Percentiles rank a stretch among this genome's conserved stretches.
These are phyloP conservation scores for Columbina picui DNA, from an alignment of 2,113 vertebrate genomes.

Conservation along the genomic window DNA sequence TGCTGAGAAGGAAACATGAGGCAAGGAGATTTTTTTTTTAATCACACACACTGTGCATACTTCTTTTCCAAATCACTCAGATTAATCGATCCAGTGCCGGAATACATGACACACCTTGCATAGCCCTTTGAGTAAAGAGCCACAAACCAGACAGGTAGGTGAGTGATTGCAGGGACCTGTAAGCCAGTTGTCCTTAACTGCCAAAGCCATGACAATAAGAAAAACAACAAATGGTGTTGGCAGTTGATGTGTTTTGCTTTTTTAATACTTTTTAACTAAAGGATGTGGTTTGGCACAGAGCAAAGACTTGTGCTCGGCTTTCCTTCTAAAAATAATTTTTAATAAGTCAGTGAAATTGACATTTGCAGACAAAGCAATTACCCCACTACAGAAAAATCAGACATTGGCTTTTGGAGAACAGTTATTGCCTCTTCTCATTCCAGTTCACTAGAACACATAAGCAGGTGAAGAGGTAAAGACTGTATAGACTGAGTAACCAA, in stretches of 20 bases:
- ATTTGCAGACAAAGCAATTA: background rate
- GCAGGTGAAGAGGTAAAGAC: background rate
- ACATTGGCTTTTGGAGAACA: background rate
- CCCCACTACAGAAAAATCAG: background rate
- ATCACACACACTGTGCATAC: background rate
- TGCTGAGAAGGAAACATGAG: background rate
- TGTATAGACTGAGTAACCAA: background rate
- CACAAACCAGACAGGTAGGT: background rate
- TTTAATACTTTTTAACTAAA: background rate
- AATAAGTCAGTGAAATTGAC: background rate
- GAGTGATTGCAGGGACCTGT: background rate
- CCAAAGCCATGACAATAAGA: background rate
- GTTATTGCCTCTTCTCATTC: background rate
- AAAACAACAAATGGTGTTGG: background rate
- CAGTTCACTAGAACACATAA: background rate
- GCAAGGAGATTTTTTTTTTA: background rate
- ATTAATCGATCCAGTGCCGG: background rate
- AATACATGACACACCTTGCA: background rate
- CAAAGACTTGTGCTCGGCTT: background rate
- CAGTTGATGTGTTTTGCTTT: background rate
- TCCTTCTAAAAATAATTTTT: background rate
- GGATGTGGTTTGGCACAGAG: background rate
- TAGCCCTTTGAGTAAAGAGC: slow-evolving; percentile 3
- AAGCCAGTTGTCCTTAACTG: background rate
- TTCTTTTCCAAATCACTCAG: slow-evolving; percentile 12